phyloP scores from a whole-genome alignment of 1,140 invertebrate species.

The Pinna nobilis region DNA sequence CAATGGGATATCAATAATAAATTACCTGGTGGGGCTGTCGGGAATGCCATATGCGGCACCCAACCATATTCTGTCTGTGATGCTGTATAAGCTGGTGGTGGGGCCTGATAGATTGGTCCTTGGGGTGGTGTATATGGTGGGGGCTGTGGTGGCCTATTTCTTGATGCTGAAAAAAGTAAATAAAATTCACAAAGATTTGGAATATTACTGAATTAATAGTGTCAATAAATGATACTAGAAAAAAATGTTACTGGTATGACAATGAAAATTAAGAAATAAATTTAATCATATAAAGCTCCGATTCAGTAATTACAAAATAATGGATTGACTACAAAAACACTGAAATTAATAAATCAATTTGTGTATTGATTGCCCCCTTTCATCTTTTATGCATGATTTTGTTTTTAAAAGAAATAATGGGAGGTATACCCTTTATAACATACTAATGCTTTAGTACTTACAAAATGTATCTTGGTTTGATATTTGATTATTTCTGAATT shows the following conservation, averaged over 20 bases:
- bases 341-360: too few relatives aligned
- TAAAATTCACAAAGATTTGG: constrained; percentile 31
- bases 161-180: constrained; percentile 70
- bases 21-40: constrained; percentile 82
- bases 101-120: constrained; percentile 90
- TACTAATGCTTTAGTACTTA: too few relatives aligned
- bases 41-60: constrained; percentile 88
- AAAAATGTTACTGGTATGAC: too few relatives aligned
- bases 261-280: not conserved
- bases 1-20: too few relatives aligned
- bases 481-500: too few relatives aligned
- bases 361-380: too few relatives aligned
- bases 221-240: too few relatives aligned
- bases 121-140: constrained; percentile 92
- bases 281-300: not conserved
- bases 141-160: constrained; percentile 88
- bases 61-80: constrained; percentile 90
- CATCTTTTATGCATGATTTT: too few relatives aligned
- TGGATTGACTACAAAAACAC: not conserved
- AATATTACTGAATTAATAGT: constrained; percentile 11
- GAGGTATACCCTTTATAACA: too few relatives aligned
- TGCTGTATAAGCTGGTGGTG: constrained; percentile 91
- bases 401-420: too few relatives aligned
- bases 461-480: too few relatives aligned
- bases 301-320: not conserved